Evolutionary conservation across 2,888 invertebrate species (phyloP).

Genomic region (Leptinotarsa peninsularis): DNA sequence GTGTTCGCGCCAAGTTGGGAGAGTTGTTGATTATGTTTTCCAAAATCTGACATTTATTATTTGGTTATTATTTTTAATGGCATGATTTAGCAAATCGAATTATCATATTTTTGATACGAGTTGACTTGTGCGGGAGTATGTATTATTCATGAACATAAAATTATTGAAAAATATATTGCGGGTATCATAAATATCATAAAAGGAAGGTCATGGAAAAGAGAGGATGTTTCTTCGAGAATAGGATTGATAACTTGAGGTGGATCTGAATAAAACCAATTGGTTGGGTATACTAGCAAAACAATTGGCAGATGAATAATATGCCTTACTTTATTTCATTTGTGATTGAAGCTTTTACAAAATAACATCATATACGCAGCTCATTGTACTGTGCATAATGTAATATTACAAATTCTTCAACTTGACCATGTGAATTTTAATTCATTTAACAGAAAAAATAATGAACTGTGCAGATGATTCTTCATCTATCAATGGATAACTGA

Average conservation of each 20-base stretch:
- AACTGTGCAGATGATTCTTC: no score
- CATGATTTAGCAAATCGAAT: constrained; percentile 25
- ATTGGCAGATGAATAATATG: no score
- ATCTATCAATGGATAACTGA: no score
- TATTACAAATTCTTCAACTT: no score
- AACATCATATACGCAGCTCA: no score
- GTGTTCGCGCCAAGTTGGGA: constrained; percentile 36
- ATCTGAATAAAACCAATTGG: no score
- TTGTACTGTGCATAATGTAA: no score
- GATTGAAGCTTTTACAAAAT: no score
- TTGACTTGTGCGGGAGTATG: constrained; percentile 32
- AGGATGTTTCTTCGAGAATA: background rate
- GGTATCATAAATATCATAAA: background rate
- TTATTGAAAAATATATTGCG: background rate
- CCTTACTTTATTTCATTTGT: no score
- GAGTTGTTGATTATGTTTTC: constrained; percentile 40
- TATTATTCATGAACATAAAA: constrained; percentile 33
- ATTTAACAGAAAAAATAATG: no score
- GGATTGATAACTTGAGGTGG: background rate
- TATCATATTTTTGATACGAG: constrained; percentile 32
- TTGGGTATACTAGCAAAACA: no score
- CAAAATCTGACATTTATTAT: constrained; percentile 38
- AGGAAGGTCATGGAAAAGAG: background rate
- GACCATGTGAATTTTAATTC: no score
- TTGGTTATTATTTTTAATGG: constrained; percentile 42